Conservation (phyloP, 2,113 vertebrate genomes). For the Lophura nycthemera region DNA sequence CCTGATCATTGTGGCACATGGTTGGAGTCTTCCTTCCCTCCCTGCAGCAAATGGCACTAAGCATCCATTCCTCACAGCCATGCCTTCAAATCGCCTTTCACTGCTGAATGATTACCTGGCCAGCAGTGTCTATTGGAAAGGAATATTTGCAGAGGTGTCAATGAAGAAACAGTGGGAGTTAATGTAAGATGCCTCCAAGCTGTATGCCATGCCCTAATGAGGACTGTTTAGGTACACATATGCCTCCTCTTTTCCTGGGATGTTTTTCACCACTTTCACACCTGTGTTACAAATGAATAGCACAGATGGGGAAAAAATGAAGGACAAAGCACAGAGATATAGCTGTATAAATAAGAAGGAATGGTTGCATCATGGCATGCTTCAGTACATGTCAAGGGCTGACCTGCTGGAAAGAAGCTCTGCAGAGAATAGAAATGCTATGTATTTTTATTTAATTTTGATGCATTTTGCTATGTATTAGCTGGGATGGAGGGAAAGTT, state of each 20-base stretch:
- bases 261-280: not conserved
- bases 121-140: not conserved
- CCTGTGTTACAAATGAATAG: not conserved
- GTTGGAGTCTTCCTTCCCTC: not conserved
- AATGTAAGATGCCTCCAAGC: not conserved
- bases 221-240: fast-evolving
- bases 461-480: too few species aligned
- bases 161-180: not conserved
- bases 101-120: not conserved
- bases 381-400: not conserved
- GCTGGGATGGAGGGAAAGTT: not conserved
- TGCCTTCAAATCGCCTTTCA: not conserved
- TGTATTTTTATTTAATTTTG: not conserved
- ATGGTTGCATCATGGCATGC: not conserved
- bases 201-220: fast-evolving
- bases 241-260: not conserved
- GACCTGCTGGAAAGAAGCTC: too few species aligned
- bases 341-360: not conserved
- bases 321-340: not conserved
- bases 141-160: fast-evolving
- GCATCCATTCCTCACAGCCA: not conserved
- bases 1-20: not conserved
- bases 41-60: not conserved
- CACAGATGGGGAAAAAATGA: not conserved
- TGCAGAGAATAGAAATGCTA: not conserved